These are phyloP conservation scores for Crematogaster levior DNA, from an alignment of 2,888 invertebrate species.

Conservation along the genomic window DNA sequence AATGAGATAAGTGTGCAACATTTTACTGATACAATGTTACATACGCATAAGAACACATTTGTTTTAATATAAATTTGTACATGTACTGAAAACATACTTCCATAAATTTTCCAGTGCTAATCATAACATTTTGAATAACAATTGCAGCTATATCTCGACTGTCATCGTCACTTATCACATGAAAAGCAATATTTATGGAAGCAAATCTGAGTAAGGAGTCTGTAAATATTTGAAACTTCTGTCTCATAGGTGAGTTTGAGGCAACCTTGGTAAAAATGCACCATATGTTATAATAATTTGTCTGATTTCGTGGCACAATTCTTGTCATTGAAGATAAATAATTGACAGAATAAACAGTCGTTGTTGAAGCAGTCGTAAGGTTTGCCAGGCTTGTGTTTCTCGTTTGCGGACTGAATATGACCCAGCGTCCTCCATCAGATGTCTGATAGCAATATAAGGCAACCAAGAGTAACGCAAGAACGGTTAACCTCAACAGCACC, in stretches of 20 bases:
- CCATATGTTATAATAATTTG: constrained; percentile 86
- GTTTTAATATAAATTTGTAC: too few relatives aligned
- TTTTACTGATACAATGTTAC: too few relatives aligned
- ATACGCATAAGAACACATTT: too few relatives aligned
- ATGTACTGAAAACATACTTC: constrained; percentile 85
- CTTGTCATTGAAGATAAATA: background rate
- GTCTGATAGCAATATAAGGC: constrained; percentile 82
- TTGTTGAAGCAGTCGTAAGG: constrained; percentile 72
- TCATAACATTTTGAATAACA: constrained; percentile 85
- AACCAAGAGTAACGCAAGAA: constrained; percentile 78
- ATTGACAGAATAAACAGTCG: constrained; percentile 26
- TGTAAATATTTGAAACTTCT: constrained; percentile 86
- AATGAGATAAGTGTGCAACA: too few relatives aligned
- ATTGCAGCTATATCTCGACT: constrained; percentile 87
- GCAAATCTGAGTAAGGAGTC: constrained; percentile 86
- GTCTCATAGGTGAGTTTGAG: constrained; percentile 86
- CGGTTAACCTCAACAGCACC: constrained; percentile 79
- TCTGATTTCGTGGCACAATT: background rate
- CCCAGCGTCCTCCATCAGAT: constrained; percentile 76
- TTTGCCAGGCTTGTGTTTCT: constrained; percentile 71
- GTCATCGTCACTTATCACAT: constrained; percentile 88
- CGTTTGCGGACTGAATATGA: constrained; percentile 50
- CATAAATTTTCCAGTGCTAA: constrained; percentile 82
- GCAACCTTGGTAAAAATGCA: constrained; percentile 88
- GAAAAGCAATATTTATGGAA: constrained; percentile 87